Conservation (phyloP, 2,888 invertebrate species). For the Archips crataeganus region DNA sequence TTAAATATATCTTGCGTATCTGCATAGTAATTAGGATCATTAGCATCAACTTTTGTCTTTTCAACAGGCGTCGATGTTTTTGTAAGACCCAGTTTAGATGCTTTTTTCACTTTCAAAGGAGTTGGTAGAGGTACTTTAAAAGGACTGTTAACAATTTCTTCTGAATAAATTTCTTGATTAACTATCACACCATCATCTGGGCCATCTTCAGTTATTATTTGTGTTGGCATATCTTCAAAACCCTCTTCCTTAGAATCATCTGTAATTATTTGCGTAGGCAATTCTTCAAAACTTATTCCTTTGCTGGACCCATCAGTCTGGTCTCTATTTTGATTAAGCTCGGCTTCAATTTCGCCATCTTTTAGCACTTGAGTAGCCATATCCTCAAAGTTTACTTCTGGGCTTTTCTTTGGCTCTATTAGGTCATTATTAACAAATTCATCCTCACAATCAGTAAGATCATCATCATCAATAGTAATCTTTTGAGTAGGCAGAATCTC, state of each 20-base stretch:
- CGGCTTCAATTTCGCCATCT: constrained; percentile 41
- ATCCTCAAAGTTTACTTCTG: constrained; percentile 48
- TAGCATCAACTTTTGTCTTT: constrained; percentile 38
- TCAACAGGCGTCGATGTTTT: constrained; percentile 41
- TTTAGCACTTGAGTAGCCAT: constrained; percentile 48
- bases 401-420: constrained; percentile 30
- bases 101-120: constrained; percentile 60
- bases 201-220: constrained; percentile 56
- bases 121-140: constrained; percentile 72
- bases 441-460: constrained; percentile 50
- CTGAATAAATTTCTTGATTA: constrained; percentile 41
- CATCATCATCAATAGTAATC: constrained; percentile 41
- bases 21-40: constrained; percentile 66
- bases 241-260: constrained; percentile 46
- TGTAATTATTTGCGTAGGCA: constrained; percentile 62
- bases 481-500: constrained; percentile 37
- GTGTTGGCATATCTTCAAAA: constrained; percentile 63
- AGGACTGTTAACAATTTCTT: constrained; percentile 57
- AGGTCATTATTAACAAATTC: constrained; percentile 37
- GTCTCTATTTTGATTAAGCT: constrained; percentile 29
- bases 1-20: constrained; percentile 72
- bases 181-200: constrained; percentile 37
- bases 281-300: constrained; percentile 55
- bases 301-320: constrained; percentile 51
- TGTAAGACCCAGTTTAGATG: constrained; percentile 47